Evolutionary conservation across 2,888 invertebrate genomes (phyloP).

Genomic region (Leptura quadrifasciata): DNA sequence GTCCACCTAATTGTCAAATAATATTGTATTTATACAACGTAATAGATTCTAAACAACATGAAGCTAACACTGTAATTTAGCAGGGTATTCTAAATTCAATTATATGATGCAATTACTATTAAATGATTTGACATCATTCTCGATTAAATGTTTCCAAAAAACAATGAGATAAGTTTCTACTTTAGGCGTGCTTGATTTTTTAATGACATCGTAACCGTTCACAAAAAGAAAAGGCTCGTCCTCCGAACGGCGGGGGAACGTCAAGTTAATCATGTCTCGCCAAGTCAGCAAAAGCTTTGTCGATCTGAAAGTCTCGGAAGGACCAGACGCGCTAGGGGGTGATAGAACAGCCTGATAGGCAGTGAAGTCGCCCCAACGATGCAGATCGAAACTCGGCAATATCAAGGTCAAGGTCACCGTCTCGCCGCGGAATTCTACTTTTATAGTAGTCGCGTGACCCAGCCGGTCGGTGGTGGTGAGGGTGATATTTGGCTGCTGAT

Average conservation of each 20-base stretch:
- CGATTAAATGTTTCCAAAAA: background rate
- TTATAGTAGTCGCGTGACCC: slow-evolving; percentile 40
- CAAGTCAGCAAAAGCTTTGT: slow-evolving; percentile 40
- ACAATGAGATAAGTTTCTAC: background rate
- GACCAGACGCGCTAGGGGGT: slow-evolving; percentile 45
- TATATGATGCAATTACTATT: no score
- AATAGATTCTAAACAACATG: no score
- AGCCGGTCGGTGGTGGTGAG: slow-evolving; percentile 16
- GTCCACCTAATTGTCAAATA: no score
- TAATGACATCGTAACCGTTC: slow-evolving; percentile 14
- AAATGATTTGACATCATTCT: background rate
- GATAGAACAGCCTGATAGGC: slow-evolving; percentile 18
- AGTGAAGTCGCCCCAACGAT: slow-evolving; percentile 45
- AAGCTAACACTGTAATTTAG: no score
- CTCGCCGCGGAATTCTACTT: slow-evolving; percentile 51
- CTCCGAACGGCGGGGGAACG: slow-evolving; percentile 4
- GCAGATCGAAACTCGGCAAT: slow-evolving; percentile 47
- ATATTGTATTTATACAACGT: no score
- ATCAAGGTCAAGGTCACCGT: slow-evolving; percentile 50
- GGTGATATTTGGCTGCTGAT: slow-evolving; percentile 26
- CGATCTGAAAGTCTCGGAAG: slow-evolving; percentile 42
- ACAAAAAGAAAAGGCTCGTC: slow-evolving; percentile 4
- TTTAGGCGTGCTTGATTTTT: background rate
- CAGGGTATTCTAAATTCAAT: no score
- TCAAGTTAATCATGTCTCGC: slow-evolving; percentile 36